phyloP scores from a whole-genome alignment of 2,888 invertebrate species.

The Helleia helle region DNA sequence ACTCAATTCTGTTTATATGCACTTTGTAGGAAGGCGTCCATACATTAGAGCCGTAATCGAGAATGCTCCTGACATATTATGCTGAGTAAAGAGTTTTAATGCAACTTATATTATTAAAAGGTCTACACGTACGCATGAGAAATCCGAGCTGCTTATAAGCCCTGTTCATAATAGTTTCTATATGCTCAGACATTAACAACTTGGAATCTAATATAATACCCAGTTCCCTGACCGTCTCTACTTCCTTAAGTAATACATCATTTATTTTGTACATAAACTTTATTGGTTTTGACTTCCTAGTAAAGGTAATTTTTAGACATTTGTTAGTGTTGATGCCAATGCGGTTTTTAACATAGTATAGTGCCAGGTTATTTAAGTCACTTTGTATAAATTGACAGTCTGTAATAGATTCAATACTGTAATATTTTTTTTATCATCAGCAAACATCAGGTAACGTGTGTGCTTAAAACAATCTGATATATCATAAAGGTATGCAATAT shows the following conservation, averaged over 20 bases:
- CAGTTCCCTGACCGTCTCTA: neutral
- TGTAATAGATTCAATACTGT: neutral
- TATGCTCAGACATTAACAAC: neutral
- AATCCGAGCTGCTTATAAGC: neutral
- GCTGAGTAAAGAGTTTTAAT: neutral
- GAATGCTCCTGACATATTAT: neutral
- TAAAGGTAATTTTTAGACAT: neutral
- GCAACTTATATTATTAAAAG: neutral
- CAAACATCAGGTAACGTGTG: conserved; percentile 2
- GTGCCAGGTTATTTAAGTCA: conserved; percentile 5
- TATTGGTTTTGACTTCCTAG: too few relatives aligned
- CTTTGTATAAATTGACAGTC: conserved; percentile 6
- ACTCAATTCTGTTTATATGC: neutral
- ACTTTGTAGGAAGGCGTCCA: neutral
- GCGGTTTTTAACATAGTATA: conserved; percentile 2
- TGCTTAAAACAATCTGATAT: conserved; percentile 1
- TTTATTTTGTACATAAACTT: too few relatives aligned
- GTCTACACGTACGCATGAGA: neutral
- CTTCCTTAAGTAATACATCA: too few relatives aligned
- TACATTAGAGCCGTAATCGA: neutral
- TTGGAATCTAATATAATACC: neutral
- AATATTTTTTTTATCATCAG: conserved; percentile 12
- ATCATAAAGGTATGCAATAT: conserved; percentile 8
- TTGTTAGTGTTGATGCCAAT: conserved; percentile 3
- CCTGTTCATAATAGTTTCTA: neutral